Evolutionary conservation across 2,797 vertebrate genomes (phyloP).

Genomic region (Prunella strophiata): DNA sequence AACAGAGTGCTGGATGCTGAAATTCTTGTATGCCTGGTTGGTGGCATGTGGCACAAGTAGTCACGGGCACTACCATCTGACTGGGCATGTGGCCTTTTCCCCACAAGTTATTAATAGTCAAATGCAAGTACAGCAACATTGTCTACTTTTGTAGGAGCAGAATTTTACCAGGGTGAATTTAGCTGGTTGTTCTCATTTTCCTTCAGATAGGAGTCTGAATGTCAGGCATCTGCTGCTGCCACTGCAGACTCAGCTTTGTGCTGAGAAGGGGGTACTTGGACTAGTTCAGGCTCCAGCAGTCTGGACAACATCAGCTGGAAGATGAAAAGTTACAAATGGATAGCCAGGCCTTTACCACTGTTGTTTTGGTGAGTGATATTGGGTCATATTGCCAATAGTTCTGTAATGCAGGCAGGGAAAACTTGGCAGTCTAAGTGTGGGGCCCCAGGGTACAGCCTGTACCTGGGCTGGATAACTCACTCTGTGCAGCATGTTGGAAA

Average conservation of each 20-base stretch:
- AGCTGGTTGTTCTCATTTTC: not conserved
- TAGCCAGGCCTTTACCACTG: accelerated
- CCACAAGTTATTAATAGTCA: not conserved
- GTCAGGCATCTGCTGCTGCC: accelerated
- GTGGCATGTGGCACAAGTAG: not conserved
- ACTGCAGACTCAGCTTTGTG: not conserved
- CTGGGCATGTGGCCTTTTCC: not conserved
- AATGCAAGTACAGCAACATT: not conserved
- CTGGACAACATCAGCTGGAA: not conserved
- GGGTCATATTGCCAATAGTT: not conserved
- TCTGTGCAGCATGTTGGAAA: not conserved
- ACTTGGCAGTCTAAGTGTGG: not conserved
- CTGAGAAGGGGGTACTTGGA: accelerated
- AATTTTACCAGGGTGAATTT: not conserved
- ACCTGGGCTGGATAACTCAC: not conserved
- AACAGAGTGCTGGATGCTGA: not conserved
- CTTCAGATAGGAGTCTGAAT: not conserved
- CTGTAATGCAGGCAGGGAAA: not conserved
- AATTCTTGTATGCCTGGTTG: accelerated
- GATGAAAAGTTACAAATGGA: not conserved
- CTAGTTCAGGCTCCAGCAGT: not conserved
- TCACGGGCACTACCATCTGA: not conserved
- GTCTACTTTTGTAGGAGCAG: not conserved
- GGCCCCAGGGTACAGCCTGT: not conserved
- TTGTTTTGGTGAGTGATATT: not conserved